These are phyloP conservation scores for Syngnathus typhle DNA, from an alignment of 2,113 vertebrate species.

Conservation along the genomic window DNA sequence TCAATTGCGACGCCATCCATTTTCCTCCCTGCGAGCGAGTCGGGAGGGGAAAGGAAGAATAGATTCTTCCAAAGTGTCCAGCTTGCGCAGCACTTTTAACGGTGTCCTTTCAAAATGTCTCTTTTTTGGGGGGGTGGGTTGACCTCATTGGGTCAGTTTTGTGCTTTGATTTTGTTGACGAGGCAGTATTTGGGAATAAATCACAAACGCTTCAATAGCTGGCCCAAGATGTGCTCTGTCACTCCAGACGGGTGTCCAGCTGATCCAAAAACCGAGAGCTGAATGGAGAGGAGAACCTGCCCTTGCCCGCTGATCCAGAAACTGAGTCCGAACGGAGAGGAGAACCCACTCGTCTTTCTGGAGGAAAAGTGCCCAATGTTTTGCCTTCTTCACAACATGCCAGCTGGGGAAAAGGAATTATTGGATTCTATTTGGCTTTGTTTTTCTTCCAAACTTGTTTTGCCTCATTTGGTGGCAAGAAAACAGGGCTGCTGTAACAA, in stretches of 20 bases:
- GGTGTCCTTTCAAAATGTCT: constrained; percentile 2
- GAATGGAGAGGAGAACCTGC: constrained; percentile 40
- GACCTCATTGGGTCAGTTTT: constrained; percentile 26
- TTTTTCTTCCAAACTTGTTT: neutral
- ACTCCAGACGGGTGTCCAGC: constrained; percentile 41
- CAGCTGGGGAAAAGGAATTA: neutral
- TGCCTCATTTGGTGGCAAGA: constrained; percentile 31
- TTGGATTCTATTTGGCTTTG: constrained; percentile 8
- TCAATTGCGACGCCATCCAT: constrained; percentile 61
- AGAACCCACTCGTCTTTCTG: constrained; percentile 13
- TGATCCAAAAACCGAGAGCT: constrained; percentile 65
- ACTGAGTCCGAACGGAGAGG: constrained; percentile 40
- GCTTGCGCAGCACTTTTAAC: constrained; percentile 32
- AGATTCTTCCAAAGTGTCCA: constrained; percentile 39
- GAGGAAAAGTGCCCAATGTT: constrained; percentile 12
- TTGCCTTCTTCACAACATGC: neutral
- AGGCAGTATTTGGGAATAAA: constrained; percentile 71
- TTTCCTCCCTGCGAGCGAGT: constrained; percentile 14
- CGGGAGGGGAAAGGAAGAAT: constrained; percentile 41
- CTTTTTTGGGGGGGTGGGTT: constrained; percentile 36
- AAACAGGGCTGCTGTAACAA: constrained; percentile 37
- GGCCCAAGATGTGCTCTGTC: constrained; percentile 64
- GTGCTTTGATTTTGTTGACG: constrained; percentile 61
- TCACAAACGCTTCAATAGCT: constrained; percentile 73
- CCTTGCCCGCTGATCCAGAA: constrained; percentile 67